phyloP scores from a whole-genome alignment of 2,113 vertebrate genomes.

The Penelope pileata region DNA sequence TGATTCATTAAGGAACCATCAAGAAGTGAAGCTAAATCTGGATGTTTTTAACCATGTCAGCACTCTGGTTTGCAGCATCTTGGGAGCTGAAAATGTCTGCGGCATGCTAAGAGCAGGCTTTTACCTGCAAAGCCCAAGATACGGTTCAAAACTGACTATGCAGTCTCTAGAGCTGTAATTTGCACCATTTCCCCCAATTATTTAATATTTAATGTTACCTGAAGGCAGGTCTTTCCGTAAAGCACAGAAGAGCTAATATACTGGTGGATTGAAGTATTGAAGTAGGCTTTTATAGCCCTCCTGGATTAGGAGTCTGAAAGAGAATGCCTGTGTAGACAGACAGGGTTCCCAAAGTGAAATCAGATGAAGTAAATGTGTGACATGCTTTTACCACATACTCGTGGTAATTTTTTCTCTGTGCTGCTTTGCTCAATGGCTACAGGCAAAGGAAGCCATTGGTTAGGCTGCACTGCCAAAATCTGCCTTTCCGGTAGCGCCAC shows the following conservation, averaged over 20 bases:
- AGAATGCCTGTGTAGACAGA: background rate
- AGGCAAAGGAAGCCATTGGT: background rate
- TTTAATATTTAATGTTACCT: slow-evolving; percentile 25
- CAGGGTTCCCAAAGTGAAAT: slow-evolving; percentile 8
- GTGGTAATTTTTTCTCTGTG: background rate
- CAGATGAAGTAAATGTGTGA: background rate
- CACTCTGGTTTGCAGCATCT: background rate
- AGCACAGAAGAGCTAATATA: background rate
- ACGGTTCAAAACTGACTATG: background rate
- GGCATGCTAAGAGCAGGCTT: background rate
- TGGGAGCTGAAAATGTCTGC: background rate
- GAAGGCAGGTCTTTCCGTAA: background rate
- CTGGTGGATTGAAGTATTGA: background rate
- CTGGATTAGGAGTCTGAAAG: background rate
- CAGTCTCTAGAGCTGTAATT: background rate
- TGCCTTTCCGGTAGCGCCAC: slow-evolving; percentile 49
- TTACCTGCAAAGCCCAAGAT: background rate
- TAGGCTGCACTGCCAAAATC: slow-evolving; percentile 3
- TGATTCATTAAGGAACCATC: slow-evolving; percentile 10
- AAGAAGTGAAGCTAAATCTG: slow-evolving; percentile 14
- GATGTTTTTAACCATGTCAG: slow-evolving; percentile 29
- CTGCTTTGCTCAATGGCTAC: background rate
- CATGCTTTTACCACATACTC: background rate
- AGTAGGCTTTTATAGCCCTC: background rate
- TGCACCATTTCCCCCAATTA: background rate